Conservation (phyloP, 2,113 vertebrate species). For the Tragelaphus strepsiceros region DNA sequence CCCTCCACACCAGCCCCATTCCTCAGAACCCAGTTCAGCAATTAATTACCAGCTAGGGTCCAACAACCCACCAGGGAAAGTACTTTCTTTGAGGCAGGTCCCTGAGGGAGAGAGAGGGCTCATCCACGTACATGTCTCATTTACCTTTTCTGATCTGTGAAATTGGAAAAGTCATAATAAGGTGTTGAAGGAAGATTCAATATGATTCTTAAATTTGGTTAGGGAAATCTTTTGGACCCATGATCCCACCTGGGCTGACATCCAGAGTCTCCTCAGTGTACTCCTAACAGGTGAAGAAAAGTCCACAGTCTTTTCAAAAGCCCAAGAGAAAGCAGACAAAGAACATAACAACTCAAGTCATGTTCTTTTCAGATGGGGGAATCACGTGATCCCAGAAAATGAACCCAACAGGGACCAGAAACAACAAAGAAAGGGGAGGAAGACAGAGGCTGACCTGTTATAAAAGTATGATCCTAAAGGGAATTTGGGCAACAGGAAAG, state of each 20-base stretch:
- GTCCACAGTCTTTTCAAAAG: not conserved
- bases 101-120: not conserved
- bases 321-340: not conserved
- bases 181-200: not conserved
- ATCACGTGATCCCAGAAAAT: not conserved
- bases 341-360: not conserved
- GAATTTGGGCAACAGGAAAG: not conserved
- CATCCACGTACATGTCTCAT: not conserved
- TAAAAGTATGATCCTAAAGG: not conserved
- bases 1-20: not conserved
- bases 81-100: not conserved
- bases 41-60: not conserved
- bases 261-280: not conserved
- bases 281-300: not conserved
- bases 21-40: not conserved
- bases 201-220: not conserved
- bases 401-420: not conserved
- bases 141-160: not conserved
- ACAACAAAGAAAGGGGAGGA: not conserved
- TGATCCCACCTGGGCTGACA: not conserved
- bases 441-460: not conserved
- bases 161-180: not conserved
- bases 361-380: not conserved
- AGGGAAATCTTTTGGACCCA: not conserved
- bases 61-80: not conserved